phyloP scores from a whole-genome alignment of 1,140 invertebrate genomes.

The Streblospio benedicti region DNA sequence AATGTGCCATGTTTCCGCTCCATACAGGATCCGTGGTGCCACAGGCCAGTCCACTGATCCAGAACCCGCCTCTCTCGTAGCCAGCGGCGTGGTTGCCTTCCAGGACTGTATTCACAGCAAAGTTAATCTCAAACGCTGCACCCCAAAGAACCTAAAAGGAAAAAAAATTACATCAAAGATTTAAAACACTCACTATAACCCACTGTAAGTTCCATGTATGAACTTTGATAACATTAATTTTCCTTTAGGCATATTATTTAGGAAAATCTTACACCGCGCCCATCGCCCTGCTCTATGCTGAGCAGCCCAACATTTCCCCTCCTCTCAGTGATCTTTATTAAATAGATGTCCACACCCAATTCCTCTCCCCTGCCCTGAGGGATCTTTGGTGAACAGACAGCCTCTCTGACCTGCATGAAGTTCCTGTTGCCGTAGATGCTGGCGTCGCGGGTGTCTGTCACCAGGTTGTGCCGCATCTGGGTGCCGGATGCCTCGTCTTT shows the following conservation, averaged over 20 bases:
- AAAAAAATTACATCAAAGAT: neutral
- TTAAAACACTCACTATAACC: no score
- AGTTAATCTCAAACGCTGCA: neutral
- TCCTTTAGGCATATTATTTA: no score
- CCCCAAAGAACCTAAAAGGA: neutral
- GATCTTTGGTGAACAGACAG: no score
- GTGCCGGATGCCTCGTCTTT: neutral
- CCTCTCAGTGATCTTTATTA: no score
- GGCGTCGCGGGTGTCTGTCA: neutral
- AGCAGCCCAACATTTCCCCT: no score
- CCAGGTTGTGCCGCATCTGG: neutral
- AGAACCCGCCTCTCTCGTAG: constrained; percentile 1
- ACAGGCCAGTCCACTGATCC: neutral
- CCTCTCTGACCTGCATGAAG: no score
- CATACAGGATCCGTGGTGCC: neutral
- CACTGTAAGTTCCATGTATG: no score
- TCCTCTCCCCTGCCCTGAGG: no score
- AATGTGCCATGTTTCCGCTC: constrained; percentile 14
- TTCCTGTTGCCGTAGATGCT: neutral
- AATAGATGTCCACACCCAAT: no score
- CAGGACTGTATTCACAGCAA: neutral
- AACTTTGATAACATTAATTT: no score
- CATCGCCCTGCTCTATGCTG: no score
- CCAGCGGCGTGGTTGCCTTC: constrained; percentile 1
- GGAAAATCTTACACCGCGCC: no score